Percentiles rank a stretch among this genome's conserved stretches.
Conservation (phyloP, 2,888 invertebrate genomes). For the Ellobium chinense region DNA sequence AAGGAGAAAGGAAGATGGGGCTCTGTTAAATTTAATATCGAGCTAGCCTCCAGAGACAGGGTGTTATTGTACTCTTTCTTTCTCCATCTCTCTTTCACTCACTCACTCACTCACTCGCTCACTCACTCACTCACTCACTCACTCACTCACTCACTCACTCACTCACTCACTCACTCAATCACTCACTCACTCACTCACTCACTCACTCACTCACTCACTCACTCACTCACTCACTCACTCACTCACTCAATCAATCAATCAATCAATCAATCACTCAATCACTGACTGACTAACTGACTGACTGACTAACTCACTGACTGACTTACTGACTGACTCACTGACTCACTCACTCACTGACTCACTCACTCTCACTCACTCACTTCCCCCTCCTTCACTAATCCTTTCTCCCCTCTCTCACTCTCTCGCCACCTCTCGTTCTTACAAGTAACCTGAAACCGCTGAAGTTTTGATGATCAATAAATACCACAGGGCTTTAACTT, state of each 20-base stretch:
- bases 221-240: neutral
- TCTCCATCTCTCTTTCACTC: neutral
- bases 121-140: neutral
- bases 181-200: neutral
- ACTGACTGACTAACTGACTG: neutral
- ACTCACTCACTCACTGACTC: neutral
- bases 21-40: too few species aligned
- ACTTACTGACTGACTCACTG: neutral
- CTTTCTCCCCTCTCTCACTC: neutral
- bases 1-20: too few species aligned
- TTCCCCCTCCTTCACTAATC: neutral
- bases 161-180: neutral
- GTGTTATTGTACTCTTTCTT: too few species aligned
- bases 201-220: neutral
- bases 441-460: neutral
- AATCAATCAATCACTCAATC: neutral
- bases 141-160: neutral
- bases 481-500: too few species aligned
- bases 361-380: neutral
- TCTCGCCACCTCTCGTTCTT: too few species aligned
- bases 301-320: neutral
- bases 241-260: neutral
- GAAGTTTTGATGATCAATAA: neutral
- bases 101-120: neutral
- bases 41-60: too few species aligned